These are phyloP conservation scores for Polydrusus tereticollis DNA, from an alignment of 2,888 invertebrate genomes.

Conservation along the genomic window DNA sequence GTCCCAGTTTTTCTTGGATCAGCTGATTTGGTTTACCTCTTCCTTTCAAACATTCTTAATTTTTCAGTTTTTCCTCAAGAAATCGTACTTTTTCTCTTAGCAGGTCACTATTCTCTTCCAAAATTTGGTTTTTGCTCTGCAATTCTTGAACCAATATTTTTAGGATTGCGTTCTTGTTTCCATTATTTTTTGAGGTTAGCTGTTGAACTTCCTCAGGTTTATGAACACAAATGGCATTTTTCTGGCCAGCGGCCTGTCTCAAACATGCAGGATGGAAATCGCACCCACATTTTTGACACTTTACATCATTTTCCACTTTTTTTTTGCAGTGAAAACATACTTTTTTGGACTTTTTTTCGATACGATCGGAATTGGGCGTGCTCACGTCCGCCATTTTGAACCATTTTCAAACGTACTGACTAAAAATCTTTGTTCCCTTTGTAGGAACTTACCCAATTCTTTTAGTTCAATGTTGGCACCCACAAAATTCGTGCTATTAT, in stretches of 20 bases:
- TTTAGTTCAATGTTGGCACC: no score
- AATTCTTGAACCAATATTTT: neutral
- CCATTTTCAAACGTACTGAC: no score
- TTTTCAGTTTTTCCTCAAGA: neutral
- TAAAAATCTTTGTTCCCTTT: no score
- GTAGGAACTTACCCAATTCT: no score
- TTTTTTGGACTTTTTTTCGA: neutral
- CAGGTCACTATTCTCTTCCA: neutral
- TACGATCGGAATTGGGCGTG: neutral
- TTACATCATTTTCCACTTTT: neutral
- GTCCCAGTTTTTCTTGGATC: no score
- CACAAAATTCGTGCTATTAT: no score
- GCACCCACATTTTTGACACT: conserved; percentile 15
- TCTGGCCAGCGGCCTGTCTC: neutral
- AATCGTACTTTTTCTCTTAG: neutral
- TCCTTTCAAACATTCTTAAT: no score
- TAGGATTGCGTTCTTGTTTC: neutral
- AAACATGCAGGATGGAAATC: conserved; percentile 17
- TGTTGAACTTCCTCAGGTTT: neutral
- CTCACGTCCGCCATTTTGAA: neutral
- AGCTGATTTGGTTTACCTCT: neutral
- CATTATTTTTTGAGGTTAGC: neutral
- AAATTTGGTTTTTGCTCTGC: neutral
- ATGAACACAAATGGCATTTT: neutral
- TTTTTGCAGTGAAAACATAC: conserved; percentile 25